These are phyloP conservation scores for Atta cephalotes DNA, from an alignment of 1,140 invertebrate species.

Conservation along the genomic window DNA sequence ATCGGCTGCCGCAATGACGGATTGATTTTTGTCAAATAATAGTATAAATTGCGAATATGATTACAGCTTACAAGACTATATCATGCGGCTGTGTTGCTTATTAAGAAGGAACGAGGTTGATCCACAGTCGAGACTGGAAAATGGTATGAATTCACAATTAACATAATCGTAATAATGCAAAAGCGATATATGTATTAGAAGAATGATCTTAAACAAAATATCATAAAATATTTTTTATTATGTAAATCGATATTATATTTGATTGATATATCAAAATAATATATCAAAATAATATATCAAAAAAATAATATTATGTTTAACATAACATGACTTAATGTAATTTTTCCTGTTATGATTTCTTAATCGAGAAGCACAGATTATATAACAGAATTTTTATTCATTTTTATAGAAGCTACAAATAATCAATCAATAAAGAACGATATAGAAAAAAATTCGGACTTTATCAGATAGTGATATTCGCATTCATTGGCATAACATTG, in stretches of 20 bases:
- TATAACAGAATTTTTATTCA: not conserved
- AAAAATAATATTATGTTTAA: not conserved
- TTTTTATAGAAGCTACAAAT: not conserved
- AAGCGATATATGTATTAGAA: not conserved
- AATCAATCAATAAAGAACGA: slow-evolving; percentile 64
- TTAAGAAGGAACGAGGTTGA: slow-evolving; percentile 34
- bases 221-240: no score
- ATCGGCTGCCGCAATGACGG: slow-evolving; percentile 12
- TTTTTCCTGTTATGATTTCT: not conserved
- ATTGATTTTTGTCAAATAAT: not conserved
- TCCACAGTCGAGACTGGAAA: slow-evolving; percentile 4
- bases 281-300: no score
- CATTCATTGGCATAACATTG: slow-evolving; percentile 86
- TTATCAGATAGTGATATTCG: slow-evolving; percentile 87
- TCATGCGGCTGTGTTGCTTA: slow-evolving; percentile 65
- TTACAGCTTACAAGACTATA: slow-evolving; percentile 65
- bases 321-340: no score
- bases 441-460: slow-evolving; percentile 87
- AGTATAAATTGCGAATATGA: slow-evolving; percentile 54
- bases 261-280: not conserved
- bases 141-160: slow-evolving; percentile 20
- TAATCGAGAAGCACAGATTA: not conserved
- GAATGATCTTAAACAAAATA: not conserved
- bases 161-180: slow-evolving; percentile 19
- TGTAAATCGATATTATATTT: not conserved